Evolutionary conservation across 2,797 vertebrate species (phyloP).

Genomic region (Danio kyathit): DNA sequence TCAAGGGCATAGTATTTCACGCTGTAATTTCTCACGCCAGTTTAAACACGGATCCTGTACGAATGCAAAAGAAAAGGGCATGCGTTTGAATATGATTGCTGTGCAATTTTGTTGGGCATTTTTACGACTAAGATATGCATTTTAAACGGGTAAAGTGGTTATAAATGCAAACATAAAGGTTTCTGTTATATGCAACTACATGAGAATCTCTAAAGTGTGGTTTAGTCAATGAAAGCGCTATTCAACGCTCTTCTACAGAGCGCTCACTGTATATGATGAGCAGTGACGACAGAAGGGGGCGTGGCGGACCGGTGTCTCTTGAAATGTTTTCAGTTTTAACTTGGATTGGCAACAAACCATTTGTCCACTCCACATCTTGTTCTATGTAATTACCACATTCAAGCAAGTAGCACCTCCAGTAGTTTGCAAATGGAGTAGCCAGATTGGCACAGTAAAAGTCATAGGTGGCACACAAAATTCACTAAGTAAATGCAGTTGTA

Average conservation of each 20-base stretch:
- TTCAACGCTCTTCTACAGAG: not conserved
- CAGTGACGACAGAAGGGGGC: constrained; percentile 20
- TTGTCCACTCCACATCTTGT: not conserved
- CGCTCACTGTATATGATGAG: not conserved
- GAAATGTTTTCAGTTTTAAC: not conserved
- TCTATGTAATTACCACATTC: not conserved
- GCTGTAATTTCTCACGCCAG: not conserved
- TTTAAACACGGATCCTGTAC: not conserved
- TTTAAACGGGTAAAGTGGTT: not conserved
- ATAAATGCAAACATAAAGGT: not conserved
- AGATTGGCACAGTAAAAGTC: no score
- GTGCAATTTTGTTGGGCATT: no score
- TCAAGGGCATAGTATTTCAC: constrained; percentile 61
- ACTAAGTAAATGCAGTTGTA: no score
- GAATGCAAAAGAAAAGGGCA: not conserved
- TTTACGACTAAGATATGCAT: not conserved
- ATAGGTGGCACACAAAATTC: no score
- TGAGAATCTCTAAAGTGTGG: not conserved
- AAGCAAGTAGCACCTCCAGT: not conserved
- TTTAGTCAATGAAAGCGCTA: constrained; percentile 1
- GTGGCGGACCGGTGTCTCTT: not conserved
- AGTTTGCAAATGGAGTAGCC: no score
- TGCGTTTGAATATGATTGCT: not conserved
- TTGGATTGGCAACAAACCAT: not conserved
- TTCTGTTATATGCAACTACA: not conserved